Evolutionary conservation across 2,888 invertebrate species (phyloP).

Genomic region (Serrognathus titanus): DNA sequence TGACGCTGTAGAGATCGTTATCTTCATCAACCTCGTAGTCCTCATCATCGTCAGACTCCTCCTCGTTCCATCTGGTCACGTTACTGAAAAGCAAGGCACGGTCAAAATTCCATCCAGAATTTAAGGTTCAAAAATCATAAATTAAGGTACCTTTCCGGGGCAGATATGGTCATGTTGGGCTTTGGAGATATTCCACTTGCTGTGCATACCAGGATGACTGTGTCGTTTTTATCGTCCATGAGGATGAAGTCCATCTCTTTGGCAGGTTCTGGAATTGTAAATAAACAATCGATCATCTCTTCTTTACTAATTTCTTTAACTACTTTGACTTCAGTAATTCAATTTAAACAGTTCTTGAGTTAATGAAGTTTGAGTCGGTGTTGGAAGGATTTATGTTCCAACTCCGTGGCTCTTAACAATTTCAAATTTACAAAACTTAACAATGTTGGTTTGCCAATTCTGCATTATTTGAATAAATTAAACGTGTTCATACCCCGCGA

Average conservation of each 20-base stretch:
- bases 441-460: no score
- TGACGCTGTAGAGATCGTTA: slow-evolving; percentile 52
- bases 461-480: no score
- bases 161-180: slow-evolving; percentile 48
- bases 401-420: no score
- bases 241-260: slow-evolving; percentile 31
- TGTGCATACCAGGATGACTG: slow-evolving; percentile 49
- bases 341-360: no score
- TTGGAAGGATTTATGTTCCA: no score
- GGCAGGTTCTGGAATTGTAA: slow-evolving; percentile 35
- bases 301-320: no score
- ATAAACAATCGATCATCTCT: no score
- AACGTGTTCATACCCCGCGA: no score
- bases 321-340: no score
- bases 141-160: slow-evolving; percentile 28
- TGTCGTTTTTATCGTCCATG: slow-evolving; percentile 44
- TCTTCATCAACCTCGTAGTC: slow-evolving; percentile 15
- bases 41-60: slow-evolving; percentile 11
- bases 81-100: slow-evolving; percentile 29
- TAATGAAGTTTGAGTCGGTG: no score
- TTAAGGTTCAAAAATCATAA: background rate
- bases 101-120: no score
- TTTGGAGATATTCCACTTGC: slow-evolving; percentile 57
- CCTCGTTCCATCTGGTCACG: slow-evolving; percentile 20
- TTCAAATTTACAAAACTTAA: no score